Base-by-base conservation (phyloP, 2,797 vertebrate genomes). In the Selene dorsalis region DNA sequence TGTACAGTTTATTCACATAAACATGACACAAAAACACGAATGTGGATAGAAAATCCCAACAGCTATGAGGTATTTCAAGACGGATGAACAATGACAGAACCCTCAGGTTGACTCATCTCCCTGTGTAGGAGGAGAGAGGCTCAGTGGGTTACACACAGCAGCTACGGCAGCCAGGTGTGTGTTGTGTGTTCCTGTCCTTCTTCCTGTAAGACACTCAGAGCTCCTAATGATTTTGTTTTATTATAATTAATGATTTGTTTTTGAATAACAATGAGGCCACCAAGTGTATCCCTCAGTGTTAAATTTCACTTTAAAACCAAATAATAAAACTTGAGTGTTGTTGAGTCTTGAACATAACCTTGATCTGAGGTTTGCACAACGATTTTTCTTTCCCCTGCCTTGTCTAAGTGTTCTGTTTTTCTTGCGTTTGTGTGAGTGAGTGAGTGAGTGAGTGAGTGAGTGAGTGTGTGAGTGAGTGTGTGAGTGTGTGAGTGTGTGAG, bases 21-120 rank as follows among this genome's bases (percentile, higher is more conserved):
- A 69, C 48, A 58, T 65, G 2, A 60, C 11, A 28, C 58, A 38
- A 70, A 70, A 70, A 79, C 75, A 66, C 18, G 60, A 43, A 53
- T 38, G 63, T 30, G 16, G 17, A 62, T 53, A 24, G 57, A 47
- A 61, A 77, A 85, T 83, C 61, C 58, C 45, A 65, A 77, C 62
- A 71, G 43, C 47, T 45, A 14, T 41, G 39, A 79, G 59, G 58
- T 79, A 80, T 87, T 87, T 92, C 63, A 35, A 79, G 82, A 50
- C 66, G 73, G 69, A 47, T 43, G 26, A 73, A 61, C 61, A 74
- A 71, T 69, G 78, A 82, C 62, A 56, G 28, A 76, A 83, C 74
- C 75, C 70, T 61, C 18, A 22, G 72, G 77, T 76, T 90, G 87
- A 90, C 82, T 91, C 83, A 88, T 84, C 43, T 68, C 20, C 63